phyloP scores from a whole-genome alignment of 2,888 invertebrate genomes.

The Tethea ocularis region DNA sequence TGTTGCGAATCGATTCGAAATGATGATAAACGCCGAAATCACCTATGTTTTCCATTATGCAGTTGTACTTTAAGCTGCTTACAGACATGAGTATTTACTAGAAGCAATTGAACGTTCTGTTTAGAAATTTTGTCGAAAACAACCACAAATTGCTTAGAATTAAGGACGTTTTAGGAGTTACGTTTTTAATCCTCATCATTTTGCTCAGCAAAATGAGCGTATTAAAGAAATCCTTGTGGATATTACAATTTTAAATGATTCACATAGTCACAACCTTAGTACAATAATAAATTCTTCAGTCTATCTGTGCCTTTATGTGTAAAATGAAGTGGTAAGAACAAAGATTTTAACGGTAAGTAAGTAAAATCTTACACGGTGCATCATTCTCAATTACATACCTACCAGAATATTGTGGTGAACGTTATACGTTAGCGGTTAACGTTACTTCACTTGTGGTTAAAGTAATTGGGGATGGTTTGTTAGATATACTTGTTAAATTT shows the following conservation, averaged over 20 bases:
- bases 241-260: too few species aligned
- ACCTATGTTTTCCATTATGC: slow-evolving; percentile 38
- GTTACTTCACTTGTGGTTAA: not conserved
- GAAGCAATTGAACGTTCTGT: not conserved
- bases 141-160: not conserved
- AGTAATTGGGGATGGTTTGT: too few species aligned
- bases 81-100: not conserved
- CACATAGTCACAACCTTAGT: too few species aligned
- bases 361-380: slow-evolving; percentile 6
- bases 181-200: too few species aligned
- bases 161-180: too few species aligned
- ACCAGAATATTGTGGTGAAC: not conserved
- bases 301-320: not conserved
- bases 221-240: too few species aligned
- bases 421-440: not conserved
- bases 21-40: slow-evolving; percentile 53
- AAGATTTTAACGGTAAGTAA: not conserved
- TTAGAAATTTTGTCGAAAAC: not conserved
- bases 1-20: slow-evolving; percentile 64
- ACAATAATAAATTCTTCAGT: not conserved
- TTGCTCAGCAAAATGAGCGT: too few species aligned
- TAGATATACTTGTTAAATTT: too few species aligned
- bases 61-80: not conserved
- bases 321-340: slow-evolving; percentile 15
- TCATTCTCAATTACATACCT: not conserved